Conservation (phyloP, 2,888 invertebrate genomes). For the Macropis europaea region DNA sequence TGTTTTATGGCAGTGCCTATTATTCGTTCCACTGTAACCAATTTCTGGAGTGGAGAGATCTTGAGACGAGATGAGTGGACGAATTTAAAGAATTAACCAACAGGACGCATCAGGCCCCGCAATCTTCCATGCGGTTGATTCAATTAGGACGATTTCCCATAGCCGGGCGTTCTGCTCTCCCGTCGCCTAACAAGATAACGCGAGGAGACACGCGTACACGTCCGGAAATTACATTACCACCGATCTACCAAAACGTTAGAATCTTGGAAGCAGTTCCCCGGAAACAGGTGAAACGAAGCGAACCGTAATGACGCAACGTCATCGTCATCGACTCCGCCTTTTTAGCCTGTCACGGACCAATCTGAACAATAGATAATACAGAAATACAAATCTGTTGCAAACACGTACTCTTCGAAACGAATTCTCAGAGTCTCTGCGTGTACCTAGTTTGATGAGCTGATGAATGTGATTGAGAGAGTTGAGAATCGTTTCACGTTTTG, state of each 20-base stretch:
- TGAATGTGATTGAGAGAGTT: too few relatives aligned
- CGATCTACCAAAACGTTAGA: constrained; percentile 2
- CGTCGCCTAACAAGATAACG: constrained; percentile 20
- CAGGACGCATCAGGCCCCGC: not conserved
- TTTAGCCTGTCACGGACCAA: not conserved
- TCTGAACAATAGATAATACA: too few relatives aligned
- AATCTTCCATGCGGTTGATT: constrained; percentile 24
- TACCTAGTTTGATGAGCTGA: too few relatives aligned
- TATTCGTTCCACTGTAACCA: too few relatives aligned
- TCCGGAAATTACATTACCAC: constrained; percentile 17
- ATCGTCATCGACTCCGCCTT: not conserved
- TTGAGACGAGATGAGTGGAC: not conserved
- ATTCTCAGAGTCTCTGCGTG: too few relatives aligned
- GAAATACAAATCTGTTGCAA: too few relatives aligned
- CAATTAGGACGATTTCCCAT: not conserved
- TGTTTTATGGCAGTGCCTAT: too few relatives aligned
- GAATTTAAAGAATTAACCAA: not conserved
- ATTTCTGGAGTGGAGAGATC: too few relatives aligned
- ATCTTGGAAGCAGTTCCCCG: not conserved
- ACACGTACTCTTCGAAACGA: too few relatives aligned
- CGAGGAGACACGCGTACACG: not conserved
- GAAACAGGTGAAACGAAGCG: not conserved
- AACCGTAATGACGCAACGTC: not conserved
- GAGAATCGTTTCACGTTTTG: too few relatives aligned
- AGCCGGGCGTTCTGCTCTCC: not conserved